Base-by-base conservation (phyloP, 92 coral and sea anemone genomes). In the Epizoanthus illoricatus region DNA sequence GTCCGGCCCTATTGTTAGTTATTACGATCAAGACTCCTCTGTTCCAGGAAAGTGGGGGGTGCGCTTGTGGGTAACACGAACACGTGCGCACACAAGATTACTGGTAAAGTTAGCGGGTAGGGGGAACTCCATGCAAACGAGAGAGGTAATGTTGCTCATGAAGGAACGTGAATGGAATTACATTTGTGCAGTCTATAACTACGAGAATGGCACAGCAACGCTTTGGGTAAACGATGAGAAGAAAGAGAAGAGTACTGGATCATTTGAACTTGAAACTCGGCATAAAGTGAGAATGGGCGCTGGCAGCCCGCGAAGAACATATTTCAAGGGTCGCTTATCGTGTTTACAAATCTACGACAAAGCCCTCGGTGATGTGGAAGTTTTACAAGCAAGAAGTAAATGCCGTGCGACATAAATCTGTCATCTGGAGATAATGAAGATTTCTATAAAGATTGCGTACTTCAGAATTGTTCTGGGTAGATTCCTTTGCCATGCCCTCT, bases 231-330 rank as follows among this genome's bases (percentile, higher is more conserved):
- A 68, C 7, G 42, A 16, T 68, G 19, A 68, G 73, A 68, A 68
- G 42, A 11, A 3, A 11, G 52, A 68, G 49, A 13, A 19, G 9
- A 16, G 1, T 28, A 3, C 28, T 33, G 49, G 73, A 68, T 68
- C 73, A 41, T 68, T 13, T 19, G 73, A 68, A 16, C 73, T 68
- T 19, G 73, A 68, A 33, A 68, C 73, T 68, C 45, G 73, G 9
- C 73, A 68, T 15, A 16, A 68, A 18, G 73, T 68, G 8, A 68
- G 73, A 13, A 39, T 68, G 73, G 73, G 73, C 9, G 45, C 73
- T 7, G 20, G 49, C 11, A 68, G 73, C n/a, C 5, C 9, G 0
- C 1, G 0, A 0, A 41, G 15, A 3, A 2, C 3, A 16, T 68
- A 4, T 16, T 68, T 68, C 42, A 39, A 16, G 47, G 73, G 73